A percentile compares a stretch with the other conserved stretches of the same genome.
Conservation (phyloP, 2,888 invertebrate genomes). For the Elaeidobius kamerunicus region DNA sequence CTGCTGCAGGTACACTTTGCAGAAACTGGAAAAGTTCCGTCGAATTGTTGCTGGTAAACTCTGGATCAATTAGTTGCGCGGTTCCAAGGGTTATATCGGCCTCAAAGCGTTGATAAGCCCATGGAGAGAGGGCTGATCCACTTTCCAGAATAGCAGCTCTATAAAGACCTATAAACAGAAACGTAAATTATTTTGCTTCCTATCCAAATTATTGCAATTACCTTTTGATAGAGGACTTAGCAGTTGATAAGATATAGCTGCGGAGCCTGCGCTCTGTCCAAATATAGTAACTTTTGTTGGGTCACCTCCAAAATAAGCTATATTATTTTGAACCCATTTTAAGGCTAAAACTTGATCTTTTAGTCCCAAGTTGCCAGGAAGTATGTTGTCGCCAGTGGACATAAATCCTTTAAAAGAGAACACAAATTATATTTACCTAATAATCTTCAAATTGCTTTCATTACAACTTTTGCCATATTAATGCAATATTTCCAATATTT, state of each 20-base stretch:
- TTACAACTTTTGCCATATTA: no score
- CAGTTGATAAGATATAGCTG: conserved; percentile 22
- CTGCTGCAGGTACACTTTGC: conserved; percentile 14
- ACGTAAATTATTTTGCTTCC: not conserved
- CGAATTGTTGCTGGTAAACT: conserved; percentile 17
- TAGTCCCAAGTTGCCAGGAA: conserved; percentile 26
- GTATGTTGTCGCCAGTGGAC: conserved; percentile 22
- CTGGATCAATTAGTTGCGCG: conserved; percentile 15
- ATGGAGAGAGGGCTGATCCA: conserved; percentile 21
- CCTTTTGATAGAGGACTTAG: conserved; percentile 18
- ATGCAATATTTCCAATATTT: no score
- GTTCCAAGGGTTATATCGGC: conserved; percentile 17
- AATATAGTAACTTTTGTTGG: conserved; percentile 26
- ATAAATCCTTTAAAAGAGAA: conserved; percentile 19
- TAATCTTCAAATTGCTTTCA: no score
- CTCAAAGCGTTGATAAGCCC: conserved; percentile 28
- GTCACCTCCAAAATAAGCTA: conserved; percentile 26
- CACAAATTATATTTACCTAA: no score
- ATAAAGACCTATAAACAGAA: conserved; percentile 14
- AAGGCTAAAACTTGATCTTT: conserved; percentile 27
- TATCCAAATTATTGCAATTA: conserved; percentile 1
- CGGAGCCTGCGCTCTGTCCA: conserved; percentile 25
- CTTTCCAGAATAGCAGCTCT: conserved; percentile 25
- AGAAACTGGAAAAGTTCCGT: conserved; percentile 21
- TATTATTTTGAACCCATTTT: conserved; percentile 25